phyloP scores from a whole-genome alignment of 2,797 vertebrate genomes.

The Tympanoctomys barrerae region DNA sequence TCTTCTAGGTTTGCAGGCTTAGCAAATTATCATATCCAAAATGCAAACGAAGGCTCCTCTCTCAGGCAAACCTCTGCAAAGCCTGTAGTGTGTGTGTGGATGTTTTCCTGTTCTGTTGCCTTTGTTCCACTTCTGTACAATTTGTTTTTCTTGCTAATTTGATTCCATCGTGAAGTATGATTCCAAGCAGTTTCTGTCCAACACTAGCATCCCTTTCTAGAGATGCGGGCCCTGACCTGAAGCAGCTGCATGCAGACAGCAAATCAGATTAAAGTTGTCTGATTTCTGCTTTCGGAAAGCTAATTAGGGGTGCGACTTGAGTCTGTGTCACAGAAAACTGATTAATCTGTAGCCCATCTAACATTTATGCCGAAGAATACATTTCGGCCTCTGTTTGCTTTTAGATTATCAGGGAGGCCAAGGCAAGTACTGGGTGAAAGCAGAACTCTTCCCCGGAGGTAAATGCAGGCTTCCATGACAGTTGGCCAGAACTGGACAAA shows the following conservation, averaged over 20 bases:
- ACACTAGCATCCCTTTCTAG: neutral
- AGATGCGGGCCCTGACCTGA: neutral
- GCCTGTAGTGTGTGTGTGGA: neutral
- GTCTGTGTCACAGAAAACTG: conserved; percentile 56
- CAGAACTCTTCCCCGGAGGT: neutral
- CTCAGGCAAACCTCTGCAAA: neutral
- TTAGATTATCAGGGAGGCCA: conserved; percentile 14
- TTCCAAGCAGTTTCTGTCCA: conserved; percentile 24
- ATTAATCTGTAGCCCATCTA: conserved; percentile 52
- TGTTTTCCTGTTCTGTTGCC: neutral
- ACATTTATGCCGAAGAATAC: neutral
- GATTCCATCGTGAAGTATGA: neutral
- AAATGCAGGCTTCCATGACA: neutral
- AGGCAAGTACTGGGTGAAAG: neutral
- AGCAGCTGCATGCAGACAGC: neutral
- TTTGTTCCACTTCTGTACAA: conserved; percentile 53
- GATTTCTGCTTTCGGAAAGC: conserved; percentile 52
- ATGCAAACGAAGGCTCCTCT: conserved; percentile 28
- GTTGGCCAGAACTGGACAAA: neutral
- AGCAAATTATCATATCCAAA: conserved; percentile 57
- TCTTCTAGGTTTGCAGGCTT: conserved; percentile 61
- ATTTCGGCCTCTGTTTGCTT: conserved; percentile 8
- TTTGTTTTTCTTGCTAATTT: conserved; percentile 47
- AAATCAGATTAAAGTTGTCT: conserved; percentile 6
- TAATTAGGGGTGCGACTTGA: conserved; percentile 68